These are phyloP conservation scores for Clistopyga incitator DNA, from an alignment of 2,888 invertebrate species.

Conservation along the genomic window DNA sequence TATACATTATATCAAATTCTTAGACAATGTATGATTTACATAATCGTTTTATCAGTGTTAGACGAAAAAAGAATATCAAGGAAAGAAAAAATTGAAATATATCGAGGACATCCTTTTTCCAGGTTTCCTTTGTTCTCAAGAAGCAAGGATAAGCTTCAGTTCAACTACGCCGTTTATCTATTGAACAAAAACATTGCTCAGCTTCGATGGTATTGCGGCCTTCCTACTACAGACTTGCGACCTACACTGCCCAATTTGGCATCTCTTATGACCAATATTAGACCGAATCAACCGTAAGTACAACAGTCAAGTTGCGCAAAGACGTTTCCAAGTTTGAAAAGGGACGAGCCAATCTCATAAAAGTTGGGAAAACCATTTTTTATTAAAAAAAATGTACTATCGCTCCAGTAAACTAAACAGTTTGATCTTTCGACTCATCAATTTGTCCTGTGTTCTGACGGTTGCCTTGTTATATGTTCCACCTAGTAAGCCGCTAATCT, in stretches of 20 bases:
- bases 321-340: no score
- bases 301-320: background rate
- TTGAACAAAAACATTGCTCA: constrained; percentile 98
- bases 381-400: no score
- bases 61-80: no score
- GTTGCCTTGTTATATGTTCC: no score
- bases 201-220: constrained; percentile 90
- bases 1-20: no score
- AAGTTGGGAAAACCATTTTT: no score
- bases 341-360: no score
- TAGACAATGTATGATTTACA: no score
- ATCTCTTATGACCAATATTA: constrained; percentile 85
- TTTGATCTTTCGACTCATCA: no score
- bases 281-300: constrained; percentile 79
- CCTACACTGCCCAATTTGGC: constrained; percentile 92
- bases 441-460: no score
- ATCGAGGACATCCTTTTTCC: constrained; percentile 75
- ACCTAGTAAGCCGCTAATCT: background rate
- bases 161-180: constrained; percentile 95
- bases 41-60: no score
- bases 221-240: constrained; percentile 90
- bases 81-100: background rate
- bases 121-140: constrained; percentile 94
- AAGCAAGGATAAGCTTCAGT: constrained; percentile 91
- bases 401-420: no score